phyloP scores from a whole-genome alignment of 30 jellyfish, hydroid and myxozoan species.

The Aurelia aurita complex sp. Pacific region DNA sequence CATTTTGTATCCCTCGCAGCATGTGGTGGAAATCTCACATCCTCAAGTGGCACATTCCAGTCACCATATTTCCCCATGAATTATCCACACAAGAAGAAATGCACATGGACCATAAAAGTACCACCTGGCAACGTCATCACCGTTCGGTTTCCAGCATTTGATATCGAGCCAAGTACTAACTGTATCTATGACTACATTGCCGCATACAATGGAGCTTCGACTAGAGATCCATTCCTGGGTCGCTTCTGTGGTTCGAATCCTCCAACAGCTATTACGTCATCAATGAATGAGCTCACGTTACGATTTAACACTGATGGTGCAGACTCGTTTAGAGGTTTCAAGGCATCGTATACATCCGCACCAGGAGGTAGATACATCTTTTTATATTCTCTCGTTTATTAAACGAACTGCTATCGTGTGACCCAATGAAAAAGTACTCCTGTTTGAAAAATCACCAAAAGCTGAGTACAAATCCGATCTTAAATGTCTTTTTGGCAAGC shows the following conservation, averaged over 20 bases:
- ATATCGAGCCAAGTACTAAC: slow-evolving; percentile 51
- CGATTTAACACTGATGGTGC: slow-evolving; percentile 67
- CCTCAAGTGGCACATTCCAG: slow-evolving; percentile 50
- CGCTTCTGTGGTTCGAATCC: slow-evolving; percentile 53
- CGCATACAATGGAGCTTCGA: slow-evolving; percentile 64
- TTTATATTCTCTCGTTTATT: too few species aligned
- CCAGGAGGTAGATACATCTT: slow-evolving; percentile 49
- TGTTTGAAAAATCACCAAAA: too few species aligned
- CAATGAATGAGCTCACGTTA: slow-evolving; percentile 51
- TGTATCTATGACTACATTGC: slow-evolving; percentile 71
- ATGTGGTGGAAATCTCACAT: slow-evolving; percentile 77
- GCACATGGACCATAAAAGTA: slow-evolving; percentile 61
- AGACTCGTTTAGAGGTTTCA: slow-evolving; percentile 64
- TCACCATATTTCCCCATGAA: slow-evolving; percentile 75
- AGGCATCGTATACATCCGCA: slow-evolving; percentile 36
- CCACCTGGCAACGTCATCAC: slow-evolving; percentile 60
- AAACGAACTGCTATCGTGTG: too few species aligned
- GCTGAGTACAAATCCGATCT: too few species aligned
- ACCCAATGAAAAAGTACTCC: too few species aligned
- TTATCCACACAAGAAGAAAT: slow-evolving; percentile 73
- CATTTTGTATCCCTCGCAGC: slow-evolving; percentile 1
- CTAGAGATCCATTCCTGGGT: slow-evolving; percentile 47
- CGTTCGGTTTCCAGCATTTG: slow-evolving; percentile 52
- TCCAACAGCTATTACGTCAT: slow-evolving; percentile 51
- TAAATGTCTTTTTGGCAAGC: too few species aligned